Evolutionary conservation across 2,797 vertebrate genomes (phyloP).

Genomic region (Gallirallus australis): DNA sequence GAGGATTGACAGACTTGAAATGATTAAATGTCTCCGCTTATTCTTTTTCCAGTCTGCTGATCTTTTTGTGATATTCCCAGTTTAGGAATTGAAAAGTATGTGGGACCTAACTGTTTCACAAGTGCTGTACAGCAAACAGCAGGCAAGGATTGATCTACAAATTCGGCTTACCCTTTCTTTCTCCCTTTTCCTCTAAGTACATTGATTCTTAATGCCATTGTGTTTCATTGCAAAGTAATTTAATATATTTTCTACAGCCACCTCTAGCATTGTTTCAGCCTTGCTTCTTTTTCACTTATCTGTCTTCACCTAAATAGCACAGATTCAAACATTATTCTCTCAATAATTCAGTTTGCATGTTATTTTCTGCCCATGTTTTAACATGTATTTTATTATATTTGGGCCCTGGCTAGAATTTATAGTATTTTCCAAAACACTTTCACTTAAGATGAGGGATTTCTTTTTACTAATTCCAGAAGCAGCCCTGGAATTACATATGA

Average conservation of each 20-base stretch:
- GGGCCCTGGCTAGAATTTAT: not conserved
- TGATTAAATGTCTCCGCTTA: not conserved
- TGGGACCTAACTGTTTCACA: not conserved
- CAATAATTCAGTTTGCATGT: not conserved
- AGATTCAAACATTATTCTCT: not conserved
- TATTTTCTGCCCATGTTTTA: not conserved
- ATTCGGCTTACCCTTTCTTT: not conserved
- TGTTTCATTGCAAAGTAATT: not conserved
- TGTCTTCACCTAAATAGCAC: not conserved
- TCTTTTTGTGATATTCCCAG: not conserved
- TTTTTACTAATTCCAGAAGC: not conserved
- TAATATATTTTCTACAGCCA: not conserved
- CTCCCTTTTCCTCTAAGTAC: not conserved
- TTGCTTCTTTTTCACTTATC: not conserved
- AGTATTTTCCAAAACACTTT: not conserved
- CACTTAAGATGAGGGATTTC: not conserved
- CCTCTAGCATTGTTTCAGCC: not conserved
- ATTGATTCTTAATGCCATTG: slow-evolving; percentile 2
- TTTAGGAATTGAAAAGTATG: not conserved
- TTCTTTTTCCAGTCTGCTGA: not conserved
- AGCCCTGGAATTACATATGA: not conserved
- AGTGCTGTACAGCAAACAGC: not conserved
- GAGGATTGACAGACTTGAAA: not conserved
- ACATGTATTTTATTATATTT: not conserved
- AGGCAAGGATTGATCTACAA: not conserved